Evolutionary conservation across 1,140 invertebrate species (phyloP).

Genomic region (Teleopsis dalmanni): DNA sequence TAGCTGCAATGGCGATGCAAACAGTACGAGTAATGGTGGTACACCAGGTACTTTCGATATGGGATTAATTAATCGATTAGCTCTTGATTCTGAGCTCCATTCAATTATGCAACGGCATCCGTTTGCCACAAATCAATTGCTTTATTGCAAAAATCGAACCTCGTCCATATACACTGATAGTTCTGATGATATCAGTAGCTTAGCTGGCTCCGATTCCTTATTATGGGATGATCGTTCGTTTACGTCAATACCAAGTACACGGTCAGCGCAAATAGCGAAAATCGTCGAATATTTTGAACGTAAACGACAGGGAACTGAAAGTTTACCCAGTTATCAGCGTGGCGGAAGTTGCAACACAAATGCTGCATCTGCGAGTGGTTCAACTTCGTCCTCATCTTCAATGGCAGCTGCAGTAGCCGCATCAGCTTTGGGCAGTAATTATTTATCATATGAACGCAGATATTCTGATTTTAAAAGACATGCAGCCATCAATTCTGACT

Average conservation of each 20-base stretch:
- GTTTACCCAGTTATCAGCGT: constrained; percentile 16
- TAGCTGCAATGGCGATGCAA: constrained; percentile 21
- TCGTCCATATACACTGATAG: constrained; percentile 80
- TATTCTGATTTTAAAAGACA: constrained; percentile 41
- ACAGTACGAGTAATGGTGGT: constrained; percentile 33
- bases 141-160: constrained; percentile 63
- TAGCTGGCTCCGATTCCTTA: constrained; percentile 63
- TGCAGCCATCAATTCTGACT: constrained; percentile 21
- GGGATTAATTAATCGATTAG: constrained; percentile 44
- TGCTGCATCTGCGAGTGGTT: constrained; percentile 20
- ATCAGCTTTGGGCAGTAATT: constrained; percentile 31
- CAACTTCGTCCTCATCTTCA: constrained; percentile 25
- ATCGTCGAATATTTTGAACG: constrained; percentile 84
- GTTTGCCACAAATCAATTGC: constrained; percentile 44
- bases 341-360: constrained; percentile 25
- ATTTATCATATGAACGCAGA: constrained; percentile 30
- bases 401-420: constrained; percentile 12
- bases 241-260: constrained; percentile 44
- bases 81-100: constrained; percentile 44
- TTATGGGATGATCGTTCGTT: constrained; percentile 60
- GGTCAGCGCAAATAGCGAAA: constrained; percentile 68
- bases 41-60: constrained; percentile 24
- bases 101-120: constrained; percentile 39
- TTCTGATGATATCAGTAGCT: constrained; percentile 73
- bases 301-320: constrained; percentile 50